Evolutionary conservation across 2,113 vertebrate species (phyloP).

Genomic region (Vimba vimba): DNA sequence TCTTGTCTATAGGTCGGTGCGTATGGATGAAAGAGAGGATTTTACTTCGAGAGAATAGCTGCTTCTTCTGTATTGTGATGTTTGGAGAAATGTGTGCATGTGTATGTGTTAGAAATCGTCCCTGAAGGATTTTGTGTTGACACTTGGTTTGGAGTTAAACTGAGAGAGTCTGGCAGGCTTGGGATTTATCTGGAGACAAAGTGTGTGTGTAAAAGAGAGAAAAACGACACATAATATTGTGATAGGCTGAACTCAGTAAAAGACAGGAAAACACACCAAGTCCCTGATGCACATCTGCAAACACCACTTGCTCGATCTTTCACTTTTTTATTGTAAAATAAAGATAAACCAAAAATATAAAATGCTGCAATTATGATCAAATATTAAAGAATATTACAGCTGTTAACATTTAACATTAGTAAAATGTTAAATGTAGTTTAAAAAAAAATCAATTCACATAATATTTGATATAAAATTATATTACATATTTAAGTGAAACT

Average conservation of each 20-base stretch:
- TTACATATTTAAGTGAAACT: neutral
- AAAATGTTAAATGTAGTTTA: neutral
- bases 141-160: slow-evolving; percentile 28
- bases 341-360: neutral
- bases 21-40: slow-evolving; percentile 44
- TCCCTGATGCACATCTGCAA: neutral
- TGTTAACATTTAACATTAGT: neutral
- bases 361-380: neutral
- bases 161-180: slow-evolving; percentile 32
- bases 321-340: neutral
- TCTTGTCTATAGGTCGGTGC: slow-evolving; percentile 31
- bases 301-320: neutral
- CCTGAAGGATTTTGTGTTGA: slow-evolving; percentile 27
- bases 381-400: neutral
- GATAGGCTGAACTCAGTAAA: slow-evolving; percentile 26
- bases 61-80: slow-evolving; percentile 19
- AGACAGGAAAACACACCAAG: neutral
- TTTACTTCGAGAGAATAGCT: slow-evolving; percentile 35
- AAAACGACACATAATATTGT: slow-evolving; percentile 35
- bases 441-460: neutral
- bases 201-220: slow-evolving; percentile 30
- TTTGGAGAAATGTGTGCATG: slow-evolving; percentile 28
- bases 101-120: slow-evolving; percentile 22
- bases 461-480: neutral
- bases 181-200: slow-evolving; percentile 33